Base-by-base conservation (phyloP, 2,888 invertebrate species). In the Pseudoips prasinana region DNA sequence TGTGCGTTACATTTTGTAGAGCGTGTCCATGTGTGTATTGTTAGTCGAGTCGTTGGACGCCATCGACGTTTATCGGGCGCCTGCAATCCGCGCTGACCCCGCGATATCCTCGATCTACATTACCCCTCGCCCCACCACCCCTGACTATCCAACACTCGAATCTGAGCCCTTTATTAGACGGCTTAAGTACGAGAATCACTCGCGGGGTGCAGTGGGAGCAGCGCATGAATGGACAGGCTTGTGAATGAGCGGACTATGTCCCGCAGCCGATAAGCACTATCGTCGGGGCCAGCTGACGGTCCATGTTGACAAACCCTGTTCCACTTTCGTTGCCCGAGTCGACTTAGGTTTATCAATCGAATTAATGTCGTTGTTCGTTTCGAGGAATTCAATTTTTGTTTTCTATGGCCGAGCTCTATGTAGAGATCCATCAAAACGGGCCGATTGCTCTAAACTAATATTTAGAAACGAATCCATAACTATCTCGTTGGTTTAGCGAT, bases 211-310 rank as follows among this genome's bases (percentile, higher is more conserved):
- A 50, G 54, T 64, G 63, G 67, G 62, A 72, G 70, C 79, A 71
- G 63, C 70, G 76, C 76, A 86, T 87, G 87, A 87, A 88, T 88
- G 87, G 78, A 76, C 69, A 73, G 71, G 76, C 81, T 86, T 83
- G 79, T 88, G 87, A 88, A 88, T 88, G 87, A 84, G 73, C 77
- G 87, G 87, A 87, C 87, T 87, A 79, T 86, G 87, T 85, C 86
- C 87, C 83, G 71, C 70, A 52, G 68, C 57, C 73, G 87, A 87
- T 88, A 88, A 88, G 84, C 81, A 73, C 76, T 88, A 87, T 87
- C 87, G 74, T 61, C 69, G 78, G 78, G 84, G 86, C 85, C 86
- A 86, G 86, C 85, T 87, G 86, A 85, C 76, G 70, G 72, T 73
- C 74, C 77, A 71, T 81, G 82, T 85, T 86, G 86, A 87, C 87